Base-by-base conservation (phyloP, 2,113 vertebrate genomes). In the Trogon melanurus region DNA sequence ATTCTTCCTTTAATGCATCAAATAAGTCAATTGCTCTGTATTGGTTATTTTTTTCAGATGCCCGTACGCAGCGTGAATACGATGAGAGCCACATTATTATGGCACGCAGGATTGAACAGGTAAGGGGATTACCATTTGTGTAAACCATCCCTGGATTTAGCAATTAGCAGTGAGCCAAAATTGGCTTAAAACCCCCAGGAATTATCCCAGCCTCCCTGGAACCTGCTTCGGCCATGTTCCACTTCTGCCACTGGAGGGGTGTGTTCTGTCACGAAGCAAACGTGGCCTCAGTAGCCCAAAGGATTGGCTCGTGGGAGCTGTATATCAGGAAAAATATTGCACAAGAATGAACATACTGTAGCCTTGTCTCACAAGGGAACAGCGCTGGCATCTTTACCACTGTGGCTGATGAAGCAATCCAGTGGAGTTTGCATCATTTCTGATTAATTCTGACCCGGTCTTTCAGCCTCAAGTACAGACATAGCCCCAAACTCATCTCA, bases 61-160 rank as follows among this genome's bases (percentile, higher is more conserved):
- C 98, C 44, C 98, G 99, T 50, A 97, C 98, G 79, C 97, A 93
- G 82, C 6, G 44, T 29, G 98, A 99, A 36, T 99, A 99, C 58
- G 74, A 98, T 2, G 97, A 95, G 10, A 98, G 98, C 95, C 99
- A 99, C 22, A 97, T 99, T 60, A 62, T 99, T 32, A 99, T 98
- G 57, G 99, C 99, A n/a, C 97, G 64, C 75, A 97, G 94, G 79
- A 97, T 97, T 34, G 97, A 97, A 93, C 97, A 86, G 98, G 99
- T 98, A 97, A 78, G 95, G 84, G 53, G 29, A 8, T 67, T 72
- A 47, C 30, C 5, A 2, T 38, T 15, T 16, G 20, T 36, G 45
- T 11, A 17, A 84, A 10, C 50, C 19, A 17, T 4, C 60, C 69
- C n/a, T 38, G 88, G 25, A 5, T 54, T 71, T 27, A 69, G 65